Percentiles rank a stretch among this genome's conserved stretches.
phyloP scores from a whole-genome alignment of 2,888 invertebrate species.

The Meiosimyza decipiens region DNA sequence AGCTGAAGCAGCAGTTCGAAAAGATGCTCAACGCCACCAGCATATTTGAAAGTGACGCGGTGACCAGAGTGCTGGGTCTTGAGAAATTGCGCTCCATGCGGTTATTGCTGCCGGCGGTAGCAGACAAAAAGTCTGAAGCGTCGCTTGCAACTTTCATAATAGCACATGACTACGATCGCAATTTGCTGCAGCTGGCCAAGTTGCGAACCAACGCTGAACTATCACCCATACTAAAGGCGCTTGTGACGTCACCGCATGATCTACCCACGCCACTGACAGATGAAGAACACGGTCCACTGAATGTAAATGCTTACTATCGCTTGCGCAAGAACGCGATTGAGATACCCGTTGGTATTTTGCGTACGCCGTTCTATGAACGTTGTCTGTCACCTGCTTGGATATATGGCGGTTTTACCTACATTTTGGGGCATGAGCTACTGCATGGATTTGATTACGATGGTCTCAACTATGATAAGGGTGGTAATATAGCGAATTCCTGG shows the following conservation, averaged over 20 bases:
- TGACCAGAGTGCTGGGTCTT: slow-evolving; percentile 48
- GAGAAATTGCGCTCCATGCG: slow-evolving; percentile 57
- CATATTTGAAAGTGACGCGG: slow-evolving; percentile 51
- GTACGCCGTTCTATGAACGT: slow-evolving; percentile 48
- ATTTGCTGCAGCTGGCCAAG: slow-evolving; percentile 48
- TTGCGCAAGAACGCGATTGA: slow-evolving; percentile 58
- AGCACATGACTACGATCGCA: slow-evolving; percentile 50
- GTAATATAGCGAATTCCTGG: slow-evolving; percentile 53
- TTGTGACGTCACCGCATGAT: background rate
- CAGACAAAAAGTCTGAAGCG: background rate
- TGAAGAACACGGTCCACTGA: slow-evolving; percentile 50
- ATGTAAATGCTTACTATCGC: slow-evolving; percentile 61
- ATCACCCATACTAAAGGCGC: slow-evolving; percentile 27
- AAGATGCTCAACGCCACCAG: slow-evolving; percentile 49
- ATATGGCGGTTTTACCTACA: slow-evolving; percentile 56
- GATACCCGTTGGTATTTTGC: slow-evolving; percentile 58
- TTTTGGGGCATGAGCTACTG: slow-evolving; percentile 59
- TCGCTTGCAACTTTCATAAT: slow-evolving; percentile 16
- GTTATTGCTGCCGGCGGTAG: slow-evolving; percentile 47
- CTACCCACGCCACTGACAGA: slow-evolving; percentile 16
- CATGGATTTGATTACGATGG: slow-evolving; percentile 64
- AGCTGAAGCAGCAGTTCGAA: slow-evolving; percentile 57
- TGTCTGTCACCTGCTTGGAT: slow-evolving; percentile 46
- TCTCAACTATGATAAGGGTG: slow-evolving; percentile 58
- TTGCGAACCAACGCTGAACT: slow-evolving; percentile 28